Percentiles rank a stretch among this genome's conserved stretches.
These are phyloP conservation scores for Brachionus angularis DNA, from an alignment of 1,140 invertebrate genomes.

Conservation along the genomic window DNA sequence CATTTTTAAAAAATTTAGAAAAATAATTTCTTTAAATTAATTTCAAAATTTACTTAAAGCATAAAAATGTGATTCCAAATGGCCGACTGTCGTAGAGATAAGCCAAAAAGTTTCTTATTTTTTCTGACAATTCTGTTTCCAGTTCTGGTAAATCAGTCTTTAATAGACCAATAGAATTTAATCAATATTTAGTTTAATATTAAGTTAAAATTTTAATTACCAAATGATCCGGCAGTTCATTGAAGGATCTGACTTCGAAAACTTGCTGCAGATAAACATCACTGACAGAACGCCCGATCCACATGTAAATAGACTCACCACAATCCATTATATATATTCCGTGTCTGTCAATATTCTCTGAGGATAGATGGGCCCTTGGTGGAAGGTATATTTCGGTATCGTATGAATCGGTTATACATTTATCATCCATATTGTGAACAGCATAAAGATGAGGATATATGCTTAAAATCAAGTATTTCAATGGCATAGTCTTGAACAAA, in stretches of 20 bases:
- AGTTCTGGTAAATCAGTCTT: constrained; percentile 73
- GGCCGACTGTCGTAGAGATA: constrained; percentile 79
- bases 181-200: neutral
- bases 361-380: constrained; percentile 63
- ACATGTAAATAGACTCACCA: constrained; percentile 76
- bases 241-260: constrained; percentile 66
- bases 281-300: constrained; percentile 76
- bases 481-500: constrained; percentile 81
- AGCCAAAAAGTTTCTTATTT: constrained; percentile 74
- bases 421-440: constrained; percentile 70
- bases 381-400: constrained; percentile 48
- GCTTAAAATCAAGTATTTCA: constrained; percentile 72
- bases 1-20: neutral
- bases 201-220: constrained; percentile 60
- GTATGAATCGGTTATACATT: constrained; percentile 2
- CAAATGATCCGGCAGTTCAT: constrained; percentile 65
- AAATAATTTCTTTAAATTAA: neutral
- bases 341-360: constrained; percentile 72
- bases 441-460: constrained; percentile 92
- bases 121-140: constrained; percentile 70
- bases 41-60: constrained; percentile 17
- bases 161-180: constrained; percentile 49
- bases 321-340: constrained; percentile 88
- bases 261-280: constrained; percentile 70
- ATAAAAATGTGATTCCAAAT: constrained; percentile 63